phyloP scores from a whole-genome alignment of 2,113 vertebrate genomes.

The Pedionomus torquatus region DNA sequence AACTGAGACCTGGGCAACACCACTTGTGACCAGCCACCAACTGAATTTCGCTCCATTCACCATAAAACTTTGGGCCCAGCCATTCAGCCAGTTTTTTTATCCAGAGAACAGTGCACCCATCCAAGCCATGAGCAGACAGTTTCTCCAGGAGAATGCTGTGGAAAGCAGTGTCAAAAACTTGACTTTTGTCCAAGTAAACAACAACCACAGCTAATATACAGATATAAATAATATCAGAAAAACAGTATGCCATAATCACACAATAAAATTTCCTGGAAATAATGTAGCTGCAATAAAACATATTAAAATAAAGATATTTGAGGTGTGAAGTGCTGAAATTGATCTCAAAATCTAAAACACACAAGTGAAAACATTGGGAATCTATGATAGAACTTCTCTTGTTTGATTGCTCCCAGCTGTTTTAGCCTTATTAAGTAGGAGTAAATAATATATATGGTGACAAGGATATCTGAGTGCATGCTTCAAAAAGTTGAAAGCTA shows the following conservation, averaged over 20 bases:
- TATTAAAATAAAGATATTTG: slow-evolving; percentile 57
- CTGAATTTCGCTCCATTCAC: background rate
- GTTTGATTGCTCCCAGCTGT: background rate
- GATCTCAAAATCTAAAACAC: background rate
- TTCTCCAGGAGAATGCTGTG: background rate
- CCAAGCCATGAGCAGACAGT: background rate
- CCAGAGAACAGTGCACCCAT: background rate
- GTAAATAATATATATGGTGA: background rate
- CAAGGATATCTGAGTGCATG: background rate
- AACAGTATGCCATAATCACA: slow-evolving; percentile 54
- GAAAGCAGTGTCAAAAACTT: background rate
- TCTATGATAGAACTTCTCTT: background rate
- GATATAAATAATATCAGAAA: slow-evolving; percentile 49
- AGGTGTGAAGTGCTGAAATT: background rate
- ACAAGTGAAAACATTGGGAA: background rate
- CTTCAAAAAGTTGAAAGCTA: background rate
- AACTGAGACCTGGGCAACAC: background rate
- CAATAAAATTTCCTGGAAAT: slow-evolving; percentile 41
- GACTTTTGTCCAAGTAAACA: background rate
- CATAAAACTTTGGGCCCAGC: background rate
- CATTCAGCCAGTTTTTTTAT: background rate
- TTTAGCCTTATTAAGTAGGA: background rate
- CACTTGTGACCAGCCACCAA: background rate
- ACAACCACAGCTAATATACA: background rate
- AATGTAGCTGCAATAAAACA: slow-evolving; percentile 39